Conservation (phyloP, 2,888 invertebrate species). For the Ormyrus nitidulus region DNA sequence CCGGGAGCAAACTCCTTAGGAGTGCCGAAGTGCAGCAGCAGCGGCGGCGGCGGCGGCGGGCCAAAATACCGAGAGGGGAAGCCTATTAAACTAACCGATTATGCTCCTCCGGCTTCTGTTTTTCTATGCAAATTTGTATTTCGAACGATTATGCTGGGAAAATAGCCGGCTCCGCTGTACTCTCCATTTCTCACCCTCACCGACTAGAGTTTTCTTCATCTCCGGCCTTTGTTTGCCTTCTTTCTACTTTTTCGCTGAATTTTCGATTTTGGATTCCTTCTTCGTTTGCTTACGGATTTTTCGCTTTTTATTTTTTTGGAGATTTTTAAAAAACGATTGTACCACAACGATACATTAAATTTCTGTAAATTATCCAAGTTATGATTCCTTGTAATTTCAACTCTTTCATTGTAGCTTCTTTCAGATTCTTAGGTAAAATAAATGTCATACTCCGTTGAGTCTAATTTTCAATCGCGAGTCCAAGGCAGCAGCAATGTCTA, state of each 20-base stretch:
- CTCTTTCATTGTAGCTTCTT: no score
- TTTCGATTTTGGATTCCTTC: no score
- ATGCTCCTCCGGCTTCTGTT: slow-evolving; percentile 54
- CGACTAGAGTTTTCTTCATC: not conserved
- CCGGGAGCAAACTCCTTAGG: slow-evolving; percentile 36
- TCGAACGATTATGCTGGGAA: slow-evolving; percentile 63
- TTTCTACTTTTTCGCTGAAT: not conserved
- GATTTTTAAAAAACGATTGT: no score
- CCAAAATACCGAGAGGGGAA: not conserved
- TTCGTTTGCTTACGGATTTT: not conserved
- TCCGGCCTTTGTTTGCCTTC: not conserved
- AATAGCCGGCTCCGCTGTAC: slow-evolving; percentile 54
- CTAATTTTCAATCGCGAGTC: no score
- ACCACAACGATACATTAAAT: no score
- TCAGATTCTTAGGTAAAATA: no score
- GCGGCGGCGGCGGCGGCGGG: no score
- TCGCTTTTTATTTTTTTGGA: not conserved
- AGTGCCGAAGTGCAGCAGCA: not conserved
- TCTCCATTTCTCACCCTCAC: not conserved
- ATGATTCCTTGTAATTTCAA: no score
- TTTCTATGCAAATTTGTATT: slow-evolving; percentile 65
- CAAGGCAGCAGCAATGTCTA: no score
- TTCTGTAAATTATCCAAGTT: no score
- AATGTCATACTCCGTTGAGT: no score
- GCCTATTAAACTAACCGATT: slow-evolving; percentile 17